Percentiles rank a stretch among this genome's conserved stretches.
Conservation (phyloP, 2,797 vertebrate species). For the Poecilia gillii region DNA sequence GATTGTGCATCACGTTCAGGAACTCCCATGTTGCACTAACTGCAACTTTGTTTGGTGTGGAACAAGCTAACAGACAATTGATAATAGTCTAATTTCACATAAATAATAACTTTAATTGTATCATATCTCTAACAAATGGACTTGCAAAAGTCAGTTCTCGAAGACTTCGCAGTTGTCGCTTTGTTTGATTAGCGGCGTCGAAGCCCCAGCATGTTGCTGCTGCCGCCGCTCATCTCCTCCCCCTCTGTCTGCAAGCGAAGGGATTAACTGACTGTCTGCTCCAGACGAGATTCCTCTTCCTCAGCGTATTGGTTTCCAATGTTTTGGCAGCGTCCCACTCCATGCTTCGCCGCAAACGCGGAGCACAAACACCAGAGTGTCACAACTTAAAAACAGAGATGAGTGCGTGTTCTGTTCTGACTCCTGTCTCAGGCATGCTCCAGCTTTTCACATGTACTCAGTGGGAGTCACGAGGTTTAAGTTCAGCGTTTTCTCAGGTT, state of each 20-base stretch:
- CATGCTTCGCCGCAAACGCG: background rate
- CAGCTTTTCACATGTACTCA: no score
- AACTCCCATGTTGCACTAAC: background rate
- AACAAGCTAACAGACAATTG: background rate
- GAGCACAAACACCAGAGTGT: slow-evolving; percentile 46
- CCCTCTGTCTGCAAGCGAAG: slow-evolving; percentile 43
- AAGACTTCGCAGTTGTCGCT: slow-evolving; percentile 36
- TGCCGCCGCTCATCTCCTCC: slow-evolving; percentile 31
- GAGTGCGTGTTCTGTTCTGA: no score
- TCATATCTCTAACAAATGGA: background rate
- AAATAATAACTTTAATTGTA: background rate
- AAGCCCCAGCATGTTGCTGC: slow-evolving; percentile 43
- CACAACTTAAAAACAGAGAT: slow-evolving; percentile 23
- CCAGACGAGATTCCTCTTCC: slow-evolving; percentile 53
- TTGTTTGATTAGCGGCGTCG: slow-evolving; percentile 65
- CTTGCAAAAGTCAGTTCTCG: slow-evolving; percentile 34
- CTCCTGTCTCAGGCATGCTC: no score
- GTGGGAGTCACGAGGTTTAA: no score
- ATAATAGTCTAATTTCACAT: background rate
- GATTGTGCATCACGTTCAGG: background rate
- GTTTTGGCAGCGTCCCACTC: slow-evolving; percentile 38
- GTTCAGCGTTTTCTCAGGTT: slow-evolving; percentile 20
- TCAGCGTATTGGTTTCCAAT: slow-evolving; percentile 22
- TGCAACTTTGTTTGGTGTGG: background rate
- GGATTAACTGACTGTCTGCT: slow-evolving; percentile 70